Evolutionary conservation across 2,113 vertebrate genomes (phyloP), one percentile per base, ranked within the genome.

Genomic region (Pitta sordida): DNA sequence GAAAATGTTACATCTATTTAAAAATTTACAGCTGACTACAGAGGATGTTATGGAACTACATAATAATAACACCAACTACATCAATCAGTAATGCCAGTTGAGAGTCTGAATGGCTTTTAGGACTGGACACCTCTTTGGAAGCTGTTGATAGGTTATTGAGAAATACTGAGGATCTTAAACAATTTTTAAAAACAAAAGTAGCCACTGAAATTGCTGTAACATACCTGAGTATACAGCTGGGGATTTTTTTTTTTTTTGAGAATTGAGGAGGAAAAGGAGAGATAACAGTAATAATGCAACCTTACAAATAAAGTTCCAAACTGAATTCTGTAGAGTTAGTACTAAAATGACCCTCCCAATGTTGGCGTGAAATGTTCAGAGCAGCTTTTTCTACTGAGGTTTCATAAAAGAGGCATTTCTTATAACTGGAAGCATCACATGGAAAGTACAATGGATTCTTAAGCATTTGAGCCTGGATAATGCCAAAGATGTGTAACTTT

Each of bases 1-100:
- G 89, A 88, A 92, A 91, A 30, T 95, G 90, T 86, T n/a, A n/a
- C n/a, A n/a, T n/a, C n/a, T 94, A 92, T 94, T 92, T 90, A 83
- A 44, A 70, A 83, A 97, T 96, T 96, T 95, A 95, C 75, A 85
- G 48, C 86, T 78, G 79, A 89, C 95, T 96, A 84, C 83, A 90
- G 69, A 94, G 83, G 80, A 95, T 93, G n/a, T 84, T 86, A 79
- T 48, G 60, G 82, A 94, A 43, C 74, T 91, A 79, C 83, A 62
- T 94, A 88, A 89, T 83, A 89, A 90, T 59, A 68, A 36, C 58
- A 92, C 37, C 51, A 83, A 69, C 49, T 83, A 17, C 56, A 88
- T 75, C 55, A 87, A 27, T 36, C 4, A 9, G 64, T 56, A 55
- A 67, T 73, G n/a, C 71, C 77, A 76, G 13, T 67, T 49, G 30